phyloP scores from a whole-genome alignment of 1,140 invertebrate species.

The Drosophila ficusphila region DNA sequence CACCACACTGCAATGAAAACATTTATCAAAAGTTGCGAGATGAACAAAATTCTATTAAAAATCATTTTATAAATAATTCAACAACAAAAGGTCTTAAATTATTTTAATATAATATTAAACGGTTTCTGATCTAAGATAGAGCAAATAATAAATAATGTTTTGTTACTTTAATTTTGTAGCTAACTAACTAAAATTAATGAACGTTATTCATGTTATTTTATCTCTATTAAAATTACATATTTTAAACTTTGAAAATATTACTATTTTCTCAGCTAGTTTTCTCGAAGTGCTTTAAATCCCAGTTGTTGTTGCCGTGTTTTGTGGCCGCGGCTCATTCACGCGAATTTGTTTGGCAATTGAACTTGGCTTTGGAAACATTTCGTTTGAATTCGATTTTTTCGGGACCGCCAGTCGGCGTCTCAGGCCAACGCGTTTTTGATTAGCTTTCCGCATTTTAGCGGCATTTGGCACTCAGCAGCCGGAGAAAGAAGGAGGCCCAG shows the following conservation, averaged over 20 bases:
- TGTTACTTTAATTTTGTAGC: too few species aligned
- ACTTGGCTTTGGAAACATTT: constrained; percentile 83
- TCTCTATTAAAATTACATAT: too few species aligned
- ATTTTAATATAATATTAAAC: too few species aligned
- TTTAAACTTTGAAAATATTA: too few species aligned
- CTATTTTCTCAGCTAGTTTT: too few species aligned
- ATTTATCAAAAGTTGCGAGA: background rate
- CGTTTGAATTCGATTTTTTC: constrained; percentile 64
- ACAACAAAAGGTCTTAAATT: too few species aligned
- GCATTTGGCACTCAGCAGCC: constrained; percentile 63
- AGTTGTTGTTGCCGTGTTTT: constrained; percentile 34
- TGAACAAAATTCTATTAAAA: too few species aligned
- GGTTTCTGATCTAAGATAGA: too few species aligned
- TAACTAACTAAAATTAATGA: too few species aligned
- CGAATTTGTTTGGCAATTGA: constrained; percentile 83
- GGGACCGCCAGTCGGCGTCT: constrained; percentile 35
- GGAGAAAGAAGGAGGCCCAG: constrained; percentile 12
- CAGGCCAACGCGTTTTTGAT: constrained; percentile 82
- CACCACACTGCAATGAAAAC: background rate
- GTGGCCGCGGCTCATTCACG: constrained; percentile 67
- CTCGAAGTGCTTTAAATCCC: constrained; percentile 5
- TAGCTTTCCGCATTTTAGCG: constrained; percentile 82
- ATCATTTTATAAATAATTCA: too few species aligned
- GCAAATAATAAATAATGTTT: too few species aligned
- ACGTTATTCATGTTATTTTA: too few species aligned